Conservation (phyloP, 2,888 invertebrate species). For the Cordilura impudica region DNA sequence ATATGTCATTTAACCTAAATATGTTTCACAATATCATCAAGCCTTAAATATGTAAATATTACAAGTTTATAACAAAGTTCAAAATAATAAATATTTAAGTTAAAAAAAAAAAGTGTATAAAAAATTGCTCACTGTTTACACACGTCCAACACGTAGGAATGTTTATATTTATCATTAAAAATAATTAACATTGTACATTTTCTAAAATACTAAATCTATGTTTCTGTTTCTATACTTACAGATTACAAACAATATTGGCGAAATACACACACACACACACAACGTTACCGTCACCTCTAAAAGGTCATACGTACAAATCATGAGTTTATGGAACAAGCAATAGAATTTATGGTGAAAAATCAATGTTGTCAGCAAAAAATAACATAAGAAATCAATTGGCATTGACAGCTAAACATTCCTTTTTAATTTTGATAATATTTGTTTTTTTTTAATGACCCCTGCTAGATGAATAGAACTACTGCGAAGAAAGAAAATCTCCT, state of each 20-base stretch:
- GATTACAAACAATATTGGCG: background rate
- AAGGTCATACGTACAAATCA: background rate
- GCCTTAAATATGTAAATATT: too few relatives aligned
- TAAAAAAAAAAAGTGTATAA: too few relatives aligned
- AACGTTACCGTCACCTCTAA: background rate
- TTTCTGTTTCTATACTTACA: background rate
- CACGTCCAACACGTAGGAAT: background rate
- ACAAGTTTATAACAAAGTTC: too few relatives aligned
- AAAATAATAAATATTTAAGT: too few relatives aligned
- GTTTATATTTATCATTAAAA: background rate
- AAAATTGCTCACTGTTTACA: background rate
- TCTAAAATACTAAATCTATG: background rate
- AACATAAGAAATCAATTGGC: slow-evolving; percentile 2
- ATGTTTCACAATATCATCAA: too few relatives aligned
- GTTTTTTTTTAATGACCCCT: background rate
- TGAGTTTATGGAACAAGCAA: background rate
- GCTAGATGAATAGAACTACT: background rate
- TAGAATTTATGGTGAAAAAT: slow-evolving; percentile 18
- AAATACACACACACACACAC: too few relatives aligned
- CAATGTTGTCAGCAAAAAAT: slow-evolving; percentile 48
- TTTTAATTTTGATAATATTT: slow-evolving; percentile 16
- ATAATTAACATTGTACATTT: background rate
- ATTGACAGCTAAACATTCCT: slow-evolving; percentile 33
- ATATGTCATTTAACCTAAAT: too few relatives aligned
- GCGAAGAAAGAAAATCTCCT: background rate